Base-by-base conservation (phyloP, 1,140 invertebrate genomes). In the Eueides isabella region DNA sequence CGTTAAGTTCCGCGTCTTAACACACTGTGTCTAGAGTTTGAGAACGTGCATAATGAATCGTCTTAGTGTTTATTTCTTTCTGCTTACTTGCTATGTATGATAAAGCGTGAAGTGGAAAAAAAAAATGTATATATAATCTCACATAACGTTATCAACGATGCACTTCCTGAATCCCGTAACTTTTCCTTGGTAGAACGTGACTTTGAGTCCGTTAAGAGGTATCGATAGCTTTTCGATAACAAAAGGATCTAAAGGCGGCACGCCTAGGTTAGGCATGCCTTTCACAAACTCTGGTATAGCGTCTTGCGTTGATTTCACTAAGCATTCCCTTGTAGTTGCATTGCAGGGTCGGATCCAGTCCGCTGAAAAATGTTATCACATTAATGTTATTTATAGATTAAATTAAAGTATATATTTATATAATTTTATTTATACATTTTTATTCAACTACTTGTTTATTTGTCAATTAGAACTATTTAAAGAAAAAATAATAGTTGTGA, bases 341-440 rank as follows among this genome's bases (percentile, higher is more conserved):
- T 89, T 88, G 71, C 91, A 92, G 0, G 90, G 90, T 31, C 83
- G 84, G 23, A 92, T 92, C 72, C 72, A 92, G 62, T 92, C 89
- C 28, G 91, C 91, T 92, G 68, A 62, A 83, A 78, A 38, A 55
- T 19, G 0, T 4, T 26, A 26, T 55, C 26, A 55, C 3, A 19
- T 23, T 55, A 12, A 26, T 55, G 12, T 44, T 19, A 44, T 5
- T n/a, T n/a, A n/a, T n/a, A n/a, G n/a, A n/a, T n/a, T n/a, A n/a
- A n/a, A n/a, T n/a, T n/a, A n/a, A n/a, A n/a, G n/a, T n/a, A n/a
- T n/a, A n/a, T n/a, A n/a, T n/a, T n/a, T n/a, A n/a, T n/a, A n/a
- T n/a, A n/a, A n/a, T n/a, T n/a, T n/a, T n/a, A n/a, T n/a, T n/a
- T n/a, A n/a, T n/a, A n/a, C 0, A 5, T 16, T 38, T 38, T 38